phyloP scores from a whole-genome alignment of 2,797 vertebrate species.

The Decapterus maruadsi region DNA sequence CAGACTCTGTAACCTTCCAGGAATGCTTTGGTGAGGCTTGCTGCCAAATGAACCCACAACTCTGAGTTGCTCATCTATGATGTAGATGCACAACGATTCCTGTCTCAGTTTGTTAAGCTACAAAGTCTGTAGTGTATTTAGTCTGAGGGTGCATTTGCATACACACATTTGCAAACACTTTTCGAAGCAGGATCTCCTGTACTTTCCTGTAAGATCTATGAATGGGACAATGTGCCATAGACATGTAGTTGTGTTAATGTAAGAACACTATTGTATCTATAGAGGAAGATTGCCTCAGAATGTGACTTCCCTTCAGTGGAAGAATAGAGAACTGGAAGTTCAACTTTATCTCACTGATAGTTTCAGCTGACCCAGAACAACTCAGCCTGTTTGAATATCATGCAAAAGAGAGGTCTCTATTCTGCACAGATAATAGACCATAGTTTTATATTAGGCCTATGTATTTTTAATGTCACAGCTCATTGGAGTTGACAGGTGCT shows the following conservation, averaged over 20 bases:
- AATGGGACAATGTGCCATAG: background rate
- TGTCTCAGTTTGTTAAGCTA: constrained; percentile 26
- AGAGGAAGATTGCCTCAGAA: constrained; percentile 72
- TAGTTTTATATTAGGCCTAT: background rate
- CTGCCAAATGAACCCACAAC: constrained; percentile 61
- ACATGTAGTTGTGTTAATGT: constrained; percentile 7
- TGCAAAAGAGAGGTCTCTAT: background rate
- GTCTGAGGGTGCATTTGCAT: constrained; percentile 1
- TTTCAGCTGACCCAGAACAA: constrained; percentile 41
- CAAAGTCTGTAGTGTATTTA: background rate
- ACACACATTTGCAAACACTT: too few relatives aligned
- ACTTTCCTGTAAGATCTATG: background rate
- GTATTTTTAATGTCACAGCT: background rate
- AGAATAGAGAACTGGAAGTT: constrained; percentile 71
- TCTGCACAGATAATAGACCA: background rate
- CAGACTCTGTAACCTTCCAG: constrained; percentile 63
- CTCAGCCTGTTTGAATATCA: constrained; percentile 18
- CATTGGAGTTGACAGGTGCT: background rate
- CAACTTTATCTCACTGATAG: constrained; percentile 38
- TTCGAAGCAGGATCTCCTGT: background rate
- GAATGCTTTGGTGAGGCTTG: constrained; percentile 63
- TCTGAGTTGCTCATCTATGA: constrained; percentile 48
- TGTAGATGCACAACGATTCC: constrained; percentile 45
- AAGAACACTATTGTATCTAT: constrained; percentile 17
- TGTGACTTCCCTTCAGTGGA: constrained; percentile 60